Evolutionary conservation across 2,797 vertebrate genomes (phyloP).

Genomic region (Anguilla obscura): DNA sequence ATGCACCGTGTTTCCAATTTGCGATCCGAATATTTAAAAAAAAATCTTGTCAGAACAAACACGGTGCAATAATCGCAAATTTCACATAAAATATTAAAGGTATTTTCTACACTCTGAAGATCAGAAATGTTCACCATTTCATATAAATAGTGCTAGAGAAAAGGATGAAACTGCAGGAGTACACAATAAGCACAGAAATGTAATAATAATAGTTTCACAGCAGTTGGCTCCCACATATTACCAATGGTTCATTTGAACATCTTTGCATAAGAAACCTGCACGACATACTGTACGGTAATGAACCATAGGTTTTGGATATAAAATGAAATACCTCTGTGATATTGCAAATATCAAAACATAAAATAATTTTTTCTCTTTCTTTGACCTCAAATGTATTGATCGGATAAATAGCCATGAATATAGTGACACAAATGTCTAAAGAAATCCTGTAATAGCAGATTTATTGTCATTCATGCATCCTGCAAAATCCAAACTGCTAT

Average conservation of each 20-base stretch:
- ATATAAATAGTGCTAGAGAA: constrained; percentile 29
- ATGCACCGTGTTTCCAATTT: not conserved
- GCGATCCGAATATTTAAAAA: constrained; percentile 8
- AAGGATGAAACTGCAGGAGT: constrained; percentile 35
- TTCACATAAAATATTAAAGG: constrained; percentile 19
- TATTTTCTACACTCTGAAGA: not conserved
- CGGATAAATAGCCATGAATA: not conserved
- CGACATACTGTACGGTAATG: constrained; percentile 46
- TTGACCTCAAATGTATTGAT: constrained; percentile 15
- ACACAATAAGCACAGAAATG: constrained; percentile 38
- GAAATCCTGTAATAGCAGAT: not conserved
- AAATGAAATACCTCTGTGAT: not conserved
- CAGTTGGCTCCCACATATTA: constrained; percentile 46
- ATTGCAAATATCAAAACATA: not conserved
- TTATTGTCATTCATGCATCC: not conserved
- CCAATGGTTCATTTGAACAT: constrained; percentile 41
- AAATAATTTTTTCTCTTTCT: constrained; percentile 20
- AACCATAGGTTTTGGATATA: constrained; percentile 37
- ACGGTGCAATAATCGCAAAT: not conserved
- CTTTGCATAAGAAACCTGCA: constrained; percentile 47
- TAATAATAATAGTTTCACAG: constrained; percentile 49
- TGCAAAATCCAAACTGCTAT: not conserved
- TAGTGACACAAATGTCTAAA: not conserved
- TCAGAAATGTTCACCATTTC: constrained; percentile 7
- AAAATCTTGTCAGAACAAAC: constrained; percentile 15